Evolutionary conservation across 2,797 vertebrate genomes (phyloP), one percentile per base, ranked within the genome.

Genomic region (Scleropages formosus): DNA sequence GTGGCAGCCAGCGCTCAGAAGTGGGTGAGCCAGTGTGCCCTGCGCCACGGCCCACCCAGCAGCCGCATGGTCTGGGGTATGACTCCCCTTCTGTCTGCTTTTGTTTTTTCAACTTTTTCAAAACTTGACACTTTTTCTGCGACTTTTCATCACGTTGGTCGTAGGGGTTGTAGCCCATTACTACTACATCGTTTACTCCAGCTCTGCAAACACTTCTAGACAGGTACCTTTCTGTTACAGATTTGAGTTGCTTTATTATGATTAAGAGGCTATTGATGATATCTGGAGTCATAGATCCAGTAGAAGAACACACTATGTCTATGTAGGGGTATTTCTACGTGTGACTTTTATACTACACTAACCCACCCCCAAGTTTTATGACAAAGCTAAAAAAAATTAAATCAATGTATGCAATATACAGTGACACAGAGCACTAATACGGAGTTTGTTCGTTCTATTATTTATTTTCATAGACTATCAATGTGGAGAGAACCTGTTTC

Each of bases 401-500:
- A 56, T 44, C 31, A 20, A 11, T 67, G 46, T 26, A 1, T 26
- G 16, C 46, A 51, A 6, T 24, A n/a, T 0, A 1, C 12, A 39
- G 69, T 22, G 24, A 59, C 16, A 15, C 6, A 3, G 26, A 60
- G 60, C 31, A 18, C 16, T 63, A 22, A 62, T 3, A 62, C n/a
- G 4, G 26, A 7, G 10, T 59, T 11, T 24, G 20, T n/a, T 67
- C 4, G 65, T 18, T 75, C 0, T 63, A 8, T 68, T 20, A 24
- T 31, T 44, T 39, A 44, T 49, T 44, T 12, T n/a, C 76, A 4
- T 87, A 93, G 90, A 82, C 58, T 93, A 93, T 74, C 44, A 86
- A 61, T 20, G 87, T 8, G 91, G 91, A 0, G 89, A 92, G 84
- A 92, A 92, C 77, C 86, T 93, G 20, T 89, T 88, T 71, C 82